phyloP scores from a whole-genome alignment of 2,113 vertebrate genomes.

The Gobio gobio region DNA sequence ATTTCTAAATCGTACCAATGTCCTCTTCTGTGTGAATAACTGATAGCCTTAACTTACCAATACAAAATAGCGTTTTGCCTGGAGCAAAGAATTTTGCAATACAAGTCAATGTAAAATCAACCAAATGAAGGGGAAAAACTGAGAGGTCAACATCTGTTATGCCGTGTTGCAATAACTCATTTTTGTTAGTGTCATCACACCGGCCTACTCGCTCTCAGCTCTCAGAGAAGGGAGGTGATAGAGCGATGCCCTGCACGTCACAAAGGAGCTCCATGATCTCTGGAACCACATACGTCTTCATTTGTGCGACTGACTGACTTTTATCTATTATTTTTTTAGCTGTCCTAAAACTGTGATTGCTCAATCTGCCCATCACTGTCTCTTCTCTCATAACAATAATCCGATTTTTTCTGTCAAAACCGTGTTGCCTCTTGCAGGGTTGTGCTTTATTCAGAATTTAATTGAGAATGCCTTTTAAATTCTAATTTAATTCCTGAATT shows the following conservation, averaged over 20 bases:
- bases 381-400: constrained; percentile 35
- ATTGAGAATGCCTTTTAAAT: not conserved
- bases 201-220: not conserved
- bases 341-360: constrained; percentile 20
- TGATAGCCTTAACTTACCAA: constrained; percentile 64
- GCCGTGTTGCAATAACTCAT: constrained; percentile 52
- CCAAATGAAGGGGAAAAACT: constrained; percentile 35
- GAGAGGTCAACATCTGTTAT: constrained; percentile 18
- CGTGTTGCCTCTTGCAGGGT: constrained; percentile 17
- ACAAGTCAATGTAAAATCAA: constrained; percentile 36
- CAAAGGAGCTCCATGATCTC: not conserved
- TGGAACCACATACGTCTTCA: constrained; percentile 21
- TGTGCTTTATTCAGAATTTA: constrained; percentile 8
- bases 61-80: constrained; percentile 46
- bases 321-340: constrained; percentile 32
- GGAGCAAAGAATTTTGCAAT: constrained; percentile 53
- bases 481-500: not conserved
- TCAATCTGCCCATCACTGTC: constrained; percentile 23
- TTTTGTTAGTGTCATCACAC: constrained; percentile 20
- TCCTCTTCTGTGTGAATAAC: constrained; percentile 57
- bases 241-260: constrained; percentile 2
- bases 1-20: constrained; percentile 45
- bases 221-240: not conserved
- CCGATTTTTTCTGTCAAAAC: constrained; percentile 36
- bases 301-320: constrained; percentile 7